These are phyloP conservation scores for Ectobius pallidus DNA, from an alignment of 2,888 invertebrate genomes.

Conservation along the genomic window DNA sequence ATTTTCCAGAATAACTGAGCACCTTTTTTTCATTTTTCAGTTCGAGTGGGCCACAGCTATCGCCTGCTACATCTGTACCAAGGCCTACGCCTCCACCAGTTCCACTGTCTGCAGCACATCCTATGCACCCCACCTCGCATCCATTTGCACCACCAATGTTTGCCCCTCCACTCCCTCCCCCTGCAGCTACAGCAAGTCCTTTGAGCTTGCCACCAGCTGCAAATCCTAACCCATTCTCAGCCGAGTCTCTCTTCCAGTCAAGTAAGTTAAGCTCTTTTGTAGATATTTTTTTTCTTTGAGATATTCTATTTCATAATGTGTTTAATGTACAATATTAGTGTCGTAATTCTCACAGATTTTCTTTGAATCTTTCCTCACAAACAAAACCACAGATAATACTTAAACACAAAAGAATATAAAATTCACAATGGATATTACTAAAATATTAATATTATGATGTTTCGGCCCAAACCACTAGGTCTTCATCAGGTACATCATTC, in stretches of 20 bases:
- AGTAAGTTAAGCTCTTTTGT: conserved; percentile 63
- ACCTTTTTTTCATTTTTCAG: conserved; percentile 48
- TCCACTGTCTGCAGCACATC: conserved; percentile 48
- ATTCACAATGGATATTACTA: too few species aligned
- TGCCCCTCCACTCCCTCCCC: conserved; percentile 60
- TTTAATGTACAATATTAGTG: too few species aligned
- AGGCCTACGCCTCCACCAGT: conserved; percentile 61
- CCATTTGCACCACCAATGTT: conserved; percentile 59
- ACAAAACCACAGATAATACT: too few species aligned
- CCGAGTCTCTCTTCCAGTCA: conserved; percentile 85
- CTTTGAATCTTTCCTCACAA: too few species aligned
- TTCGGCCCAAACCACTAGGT: too few species aligned
- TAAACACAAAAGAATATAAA: too few species aligned
- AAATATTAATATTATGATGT: too few species aligned
- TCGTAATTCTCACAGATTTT: too few species aligned
- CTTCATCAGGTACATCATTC: too few species aligned
- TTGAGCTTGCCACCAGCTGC: conserved; percentile 65
- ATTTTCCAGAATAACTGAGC: too few species aligned
- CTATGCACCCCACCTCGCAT: conserved; percentile 46
- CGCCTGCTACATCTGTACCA: conserved; percentile 59
- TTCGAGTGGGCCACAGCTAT: conserved; percentile 53
- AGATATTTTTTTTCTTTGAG: too few species aligned
- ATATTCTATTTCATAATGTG: too few species aligned
- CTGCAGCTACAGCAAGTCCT: conserved; percentile 67
- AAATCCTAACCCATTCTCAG: conserved; percentile 85